Evolutionary conservation across 30 jellyfish, hydroid and myxozoan genomes (phyloP).

Genomic region (Aurelia aurita complex sp. Pacific): DNA sequence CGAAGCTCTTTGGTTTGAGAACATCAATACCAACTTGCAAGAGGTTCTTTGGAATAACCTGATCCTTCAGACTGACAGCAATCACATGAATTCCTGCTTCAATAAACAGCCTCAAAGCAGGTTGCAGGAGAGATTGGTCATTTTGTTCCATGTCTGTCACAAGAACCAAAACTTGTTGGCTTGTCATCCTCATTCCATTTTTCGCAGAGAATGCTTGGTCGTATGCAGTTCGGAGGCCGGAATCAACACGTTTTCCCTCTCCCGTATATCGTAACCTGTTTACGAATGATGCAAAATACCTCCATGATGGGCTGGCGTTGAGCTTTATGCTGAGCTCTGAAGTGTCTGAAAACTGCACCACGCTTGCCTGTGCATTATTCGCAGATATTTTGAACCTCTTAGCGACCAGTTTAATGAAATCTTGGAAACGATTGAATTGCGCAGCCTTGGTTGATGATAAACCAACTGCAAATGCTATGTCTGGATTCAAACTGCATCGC

Average conservation of each 20-base stretch:
- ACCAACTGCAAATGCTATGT: conserved; percentile 39
- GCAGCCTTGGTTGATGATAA: background rate
- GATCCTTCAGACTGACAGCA: conserved; percentile 34
- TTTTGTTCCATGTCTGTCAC: conserved; percentile 53
- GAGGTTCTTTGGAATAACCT: conserved; percentile 45
- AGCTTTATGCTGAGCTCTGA: conserved; percentile 71
- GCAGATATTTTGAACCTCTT: conserved; percentile 65
- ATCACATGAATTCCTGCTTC: conserved; percentile 65
- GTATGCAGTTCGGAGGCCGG: conserved; percentile 68
- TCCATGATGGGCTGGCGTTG: conserved; percentile 5
- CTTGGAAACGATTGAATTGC: background rate
- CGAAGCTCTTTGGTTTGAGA: conserved; percentile 33
- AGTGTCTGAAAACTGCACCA: conserved; percentile 53
- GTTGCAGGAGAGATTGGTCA: conserved; percentile 32
- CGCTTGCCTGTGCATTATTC: conserved; percentile 50
- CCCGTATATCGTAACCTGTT: conserved; percentile 60
- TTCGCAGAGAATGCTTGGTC: conserved; percentile 28
- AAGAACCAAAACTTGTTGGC: conserved; percentile 57
- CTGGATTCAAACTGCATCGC: conserved; percentile 25
- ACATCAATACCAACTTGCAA: conserved; percentile 26
- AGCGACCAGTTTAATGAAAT: conserved; percentile 59
- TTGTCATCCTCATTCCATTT: conserved; percentile 59
- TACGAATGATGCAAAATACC: conserved; percentile 55
- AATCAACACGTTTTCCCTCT: conserved; percentile 44
- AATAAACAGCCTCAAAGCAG: conserved; percentile 17